A percentile compares a stretch with the other conserved stretches of the same genome.
Conservation (phyloP, 2,888 invertebrate genomes). For the Calameuta pallipes region DNA sequence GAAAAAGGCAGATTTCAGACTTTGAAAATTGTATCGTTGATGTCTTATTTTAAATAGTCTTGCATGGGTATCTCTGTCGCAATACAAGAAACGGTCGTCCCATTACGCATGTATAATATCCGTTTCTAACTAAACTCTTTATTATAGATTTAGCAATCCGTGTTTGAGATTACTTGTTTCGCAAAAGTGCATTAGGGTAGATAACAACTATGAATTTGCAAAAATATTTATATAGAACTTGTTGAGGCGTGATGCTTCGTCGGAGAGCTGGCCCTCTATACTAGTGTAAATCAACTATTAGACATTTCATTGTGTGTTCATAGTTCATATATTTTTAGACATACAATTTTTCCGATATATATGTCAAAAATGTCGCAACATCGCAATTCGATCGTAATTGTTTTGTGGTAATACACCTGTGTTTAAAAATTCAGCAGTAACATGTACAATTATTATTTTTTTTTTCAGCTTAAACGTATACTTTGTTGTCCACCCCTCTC, state of each 20-base stretch:
- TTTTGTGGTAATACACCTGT: conserved; percentile 16
- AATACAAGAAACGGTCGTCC: not conserved
- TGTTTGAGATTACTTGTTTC: not conserved
- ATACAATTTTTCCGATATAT: conserved; percentile 4
- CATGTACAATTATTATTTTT: conserved; percentile 15
- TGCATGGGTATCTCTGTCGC: not conserved
- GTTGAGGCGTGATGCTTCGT: conserved; percentile 14
- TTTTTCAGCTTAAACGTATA: not conserved
- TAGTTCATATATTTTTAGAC: conserved; percentile 22
- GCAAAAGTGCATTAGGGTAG: not conserved
- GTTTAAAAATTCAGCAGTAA: conserved; percentile 4
- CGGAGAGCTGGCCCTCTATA: conserved; percentile 6
- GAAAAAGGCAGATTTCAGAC: not conserved
- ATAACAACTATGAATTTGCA: not conserved
- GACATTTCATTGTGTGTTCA: conserved; percentile 13
- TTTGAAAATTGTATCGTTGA: not conserved
- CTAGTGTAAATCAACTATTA: not conserved
- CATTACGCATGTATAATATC: not conserved
- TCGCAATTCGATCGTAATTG: conserved; percentile 10
- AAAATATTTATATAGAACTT: conserved; percentile 15
- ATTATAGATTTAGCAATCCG: not conserved
- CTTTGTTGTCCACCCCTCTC: not conserved
- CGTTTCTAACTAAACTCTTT: not conserved
- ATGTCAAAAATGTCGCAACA: not conserved
- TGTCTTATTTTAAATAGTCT: not conserved